Percentiles rank a stretch among this genome's conserved stretches.
Evolutionary conservation across 53 echinoderm and acorn worm genomes (phyloP).

Genomic region (Patiria pectinifera): DNA sequence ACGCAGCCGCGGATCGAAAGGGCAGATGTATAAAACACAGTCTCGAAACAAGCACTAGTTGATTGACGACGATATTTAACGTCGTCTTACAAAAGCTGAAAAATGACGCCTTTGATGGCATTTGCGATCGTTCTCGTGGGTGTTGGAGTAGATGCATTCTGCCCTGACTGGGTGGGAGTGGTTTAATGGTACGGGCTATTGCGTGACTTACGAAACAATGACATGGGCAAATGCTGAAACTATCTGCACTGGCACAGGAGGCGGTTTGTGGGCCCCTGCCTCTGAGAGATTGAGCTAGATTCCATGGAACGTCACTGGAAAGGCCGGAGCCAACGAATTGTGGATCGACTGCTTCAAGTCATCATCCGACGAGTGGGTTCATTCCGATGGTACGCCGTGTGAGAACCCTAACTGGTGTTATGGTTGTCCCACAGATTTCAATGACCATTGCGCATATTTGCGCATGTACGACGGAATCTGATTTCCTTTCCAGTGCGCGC

Average conservation of each 20-base stretch:
- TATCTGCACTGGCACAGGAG: background rate
- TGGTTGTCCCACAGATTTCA: background rate
- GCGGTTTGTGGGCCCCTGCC: background rate
- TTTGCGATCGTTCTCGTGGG: background rate
- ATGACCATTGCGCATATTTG: background rate
- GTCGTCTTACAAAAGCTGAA: too few species aligned
- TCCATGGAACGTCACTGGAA: background rate
- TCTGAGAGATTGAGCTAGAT: background rate
- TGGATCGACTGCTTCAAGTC: background rate
- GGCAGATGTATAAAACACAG: too few species aligned
- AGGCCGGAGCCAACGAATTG: background rate
- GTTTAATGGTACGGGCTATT: background rate
- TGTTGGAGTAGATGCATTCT: background rate
- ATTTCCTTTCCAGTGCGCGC: background rate
- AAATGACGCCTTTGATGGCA: background rate
- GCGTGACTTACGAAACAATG: background rate
- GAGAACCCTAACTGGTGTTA: background rate
- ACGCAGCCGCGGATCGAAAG: too few species aligned
- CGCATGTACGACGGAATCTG: background rate
- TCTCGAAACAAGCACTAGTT: too few species aligned
- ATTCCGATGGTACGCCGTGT: too few species aligned
- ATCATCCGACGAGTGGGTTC: background rate
- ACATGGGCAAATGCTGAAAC: background rate
- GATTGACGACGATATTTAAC: too few species aligned
- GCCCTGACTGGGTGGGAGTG: background rate